These are phyloP conservation scores for Drosophila stalkeri DNA, from an alignment of 2,888 invertebrate species.

Conservation along the genomic window DNA sequence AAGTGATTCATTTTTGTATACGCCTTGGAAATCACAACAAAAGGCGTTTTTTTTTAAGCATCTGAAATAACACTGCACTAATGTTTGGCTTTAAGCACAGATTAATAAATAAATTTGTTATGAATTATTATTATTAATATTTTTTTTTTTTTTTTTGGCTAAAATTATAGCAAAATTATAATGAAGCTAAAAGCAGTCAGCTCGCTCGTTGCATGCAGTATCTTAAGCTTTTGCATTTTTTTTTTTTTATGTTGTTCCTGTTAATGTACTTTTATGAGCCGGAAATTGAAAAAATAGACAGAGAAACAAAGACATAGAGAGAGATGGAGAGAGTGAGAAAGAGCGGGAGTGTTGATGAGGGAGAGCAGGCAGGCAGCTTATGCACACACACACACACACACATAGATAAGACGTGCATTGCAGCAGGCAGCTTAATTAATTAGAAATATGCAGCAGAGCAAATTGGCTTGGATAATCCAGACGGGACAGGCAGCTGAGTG, in stretches of 20 bases:
- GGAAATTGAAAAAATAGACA: constrained; percentile 68
- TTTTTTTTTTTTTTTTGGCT: not conserved
- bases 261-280: constrained; percentile 47
- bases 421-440: constrained; percentile 71
- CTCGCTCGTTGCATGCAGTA: not conserved
- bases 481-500: constrained; percentile 30
- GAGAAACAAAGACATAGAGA: not conserved
- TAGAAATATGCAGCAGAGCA: constrained; percentile 71
- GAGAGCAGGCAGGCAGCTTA: not conserved
- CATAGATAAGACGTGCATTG: constrained; percentile 39
- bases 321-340: not conserved
- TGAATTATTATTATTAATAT: too few relatives aligned
- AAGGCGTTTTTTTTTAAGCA: too few relatives aligned
- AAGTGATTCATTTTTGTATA: not conserved
- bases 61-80: not conserved
- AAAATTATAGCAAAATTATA: not conserved
- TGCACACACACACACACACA: not conserved
- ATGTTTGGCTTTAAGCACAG: not conserved
- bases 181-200: not conserved
- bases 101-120: not conserved
- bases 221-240: constrained; percentile 29
- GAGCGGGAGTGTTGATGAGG: not conserved
- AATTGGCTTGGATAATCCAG: constrained; percentile 59
- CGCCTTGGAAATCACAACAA: too few relatives aligned
- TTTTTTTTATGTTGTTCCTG: constrained; percentile 16